Base-by-base conservation (phyloP, 23 tunicate species). In the Trididemnum clinides region DNA sequence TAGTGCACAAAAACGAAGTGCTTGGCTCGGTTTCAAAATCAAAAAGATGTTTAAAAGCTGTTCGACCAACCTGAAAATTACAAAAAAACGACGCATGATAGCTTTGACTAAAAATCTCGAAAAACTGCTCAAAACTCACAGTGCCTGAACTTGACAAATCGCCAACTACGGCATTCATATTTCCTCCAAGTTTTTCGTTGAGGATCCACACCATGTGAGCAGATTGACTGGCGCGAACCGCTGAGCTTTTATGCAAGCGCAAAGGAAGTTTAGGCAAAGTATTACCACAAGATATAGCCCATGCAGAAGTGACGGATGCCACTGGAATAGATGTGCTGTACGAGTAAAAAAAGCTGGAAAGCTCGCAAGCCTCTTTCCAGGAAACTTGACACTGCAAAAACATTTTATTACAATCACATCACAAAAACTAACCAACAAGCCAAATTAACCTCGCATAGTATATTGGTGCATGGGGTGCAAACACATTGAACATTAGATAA, bases 201-300 rank as follows among this genome's bases (percentile, higher is more conserved):
- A 92, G 81, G 18, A 83, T 84, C 50, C 74, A 62, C 26, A 88
- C 27, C 97, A 92, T 92, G 39, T 92, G 92, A 51, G 78, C 28
- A 28, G 62, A 88, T 64, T 92, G 89, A 44, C 97, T 92, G 26
- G 84, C 2, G 19, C 97, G 87, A 32, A 84, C 27, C 7, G 81
- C 92, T 34, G 93, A 77, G 35, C 66, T 88, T 35, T 44, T 72
- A 38, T 83, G 58, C 82, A 92, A 58, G 18, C 92, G 71, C 15
- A 23, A 1, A 0, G 92, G 92, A 32, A 88, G 33, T 26, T 63
- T 59, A 3, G 92, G 87, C 1, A 83, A 57, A 38, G 37, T 25
- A n/a, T n/a, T 62, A 3, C 44, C 1, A 30, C 87, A 82, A 18
- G 28, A 21, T 7, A 82, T 66, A 4, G 89, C 92, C 97, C 97